Evolutionary conservation across 2,888 invertebrate species (phyloP).

Genomic region (Amphipoea lucens): DNA sequence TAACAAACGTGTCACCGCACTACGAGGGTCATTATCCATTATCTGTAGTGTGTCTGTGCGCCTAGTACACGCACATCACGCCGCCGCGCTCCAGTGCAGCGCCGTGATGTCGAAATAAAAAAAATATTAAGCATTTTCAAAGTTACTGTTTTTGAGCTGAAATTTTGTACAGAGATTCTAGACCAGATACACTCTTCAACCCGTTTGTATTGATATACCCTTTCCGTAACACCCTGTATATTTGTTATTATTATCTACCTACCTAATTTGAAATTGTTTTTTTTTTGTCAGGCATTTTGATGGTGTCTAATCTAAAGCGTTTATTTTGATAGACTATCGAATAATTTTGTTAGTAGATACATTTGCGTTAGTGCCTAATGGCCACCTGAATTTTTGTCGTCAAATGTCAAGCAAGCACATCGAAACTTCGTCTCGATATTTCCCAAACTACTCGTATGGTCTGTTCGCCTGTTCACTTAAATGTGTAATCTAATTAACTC

Average conservation of each 20-base stretch:
- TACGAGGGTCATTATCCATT: too few species aligned
- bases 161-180: too few species aligned
- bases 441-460: constrained; percentile 30
- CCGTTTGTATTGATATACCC: too few species aligned
- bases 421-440: constrained; percentile 29
- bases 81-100: too few species aligned
- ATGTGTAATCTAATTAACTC: constrained; percentile 57
- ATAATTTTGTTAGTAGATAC: not conserved
- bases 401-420: constrained; percentile 16
- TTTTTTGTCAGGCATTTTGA: not conserved
- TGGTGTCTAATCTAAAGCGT: not conserved
- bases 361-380: not conserved
- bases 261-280: not conserved
- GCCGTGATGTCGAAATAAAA: too few species aligned
- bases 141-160: too few species aligned
- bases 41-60: too few species aligned
- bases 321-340: not conserved
- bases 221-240: too few species aligned
- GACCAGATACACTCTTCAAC: too few species aligned
- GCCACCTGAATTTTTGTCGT: constrained; percentile 8
- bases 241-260: not conserved
- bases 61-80: too few species aligned
- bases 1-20: too few species aligned
- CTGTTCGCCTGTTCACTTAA: constrained; percentile 54
- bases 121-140: too few species aligned